Percentiles rank a stretch among this genome's conserved stretches.
phyloP scores from a whole-genome alignment of 1,140 invertebrate genomes.

The Pentalonia nigronervosa region DNA sequence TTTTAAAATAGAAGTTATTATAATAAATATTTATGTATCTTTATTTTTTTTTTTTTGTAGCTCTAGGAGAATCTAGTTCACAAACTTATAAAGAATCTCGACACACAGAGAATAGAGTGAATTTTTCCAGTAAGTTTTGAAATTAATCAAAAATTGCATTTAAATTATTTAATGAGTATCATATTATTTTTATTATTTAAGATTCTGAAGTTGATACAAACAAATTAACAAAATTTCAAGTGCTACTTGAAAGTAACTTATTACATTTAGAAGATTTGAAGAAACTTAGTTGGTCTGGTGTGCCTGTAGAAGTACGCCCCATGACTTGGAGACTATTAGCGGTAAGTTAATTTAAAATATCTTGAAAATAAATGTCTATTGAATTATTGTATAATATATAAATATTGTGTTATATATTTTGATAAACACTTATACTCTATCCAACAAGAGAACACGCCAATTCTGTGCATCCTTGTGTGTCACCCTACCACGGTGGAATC shows the following conservation, averaged over 20 bases:
- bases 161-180: neutral
- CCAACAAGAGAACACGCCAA: no score
- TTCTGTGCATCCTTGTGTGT: no score
- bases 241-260: constrained; percentile 75
- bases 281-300: constrained; percentile 93
- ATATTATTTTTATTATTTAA: constrained; percentile 61
- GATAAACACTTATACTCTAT: no score
- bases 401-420: neutral
- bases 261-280: constrained; percentile 86
- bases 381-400: neutral
- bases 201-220: constrained; percentile 69
- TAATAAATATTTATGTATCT: neutral
- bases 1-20: neutral
- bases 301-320: constrained; percentile 83
- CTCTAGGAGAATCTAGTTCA: neutral
- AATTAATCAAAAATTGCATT: neutral
- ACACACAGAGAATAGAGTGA: neutral
- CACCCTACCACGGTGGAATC: no score
- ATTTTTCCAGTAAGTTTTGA: constrained; percentile 45
- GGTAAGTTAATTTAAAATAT: constrained; percentile 66
- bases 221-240: constrained; percentile 84
- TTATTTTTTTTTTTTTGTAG: neutral
- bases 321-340: constrained; percentile 79
- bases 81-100: constrained; percentile 1
- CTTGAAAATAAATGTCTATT: neutral